These are phyloP conservation scores for Tiliacea aurago DNA, from an alignment of 2,888 invertebrate species.

Conservation along the genomic window DNA sequence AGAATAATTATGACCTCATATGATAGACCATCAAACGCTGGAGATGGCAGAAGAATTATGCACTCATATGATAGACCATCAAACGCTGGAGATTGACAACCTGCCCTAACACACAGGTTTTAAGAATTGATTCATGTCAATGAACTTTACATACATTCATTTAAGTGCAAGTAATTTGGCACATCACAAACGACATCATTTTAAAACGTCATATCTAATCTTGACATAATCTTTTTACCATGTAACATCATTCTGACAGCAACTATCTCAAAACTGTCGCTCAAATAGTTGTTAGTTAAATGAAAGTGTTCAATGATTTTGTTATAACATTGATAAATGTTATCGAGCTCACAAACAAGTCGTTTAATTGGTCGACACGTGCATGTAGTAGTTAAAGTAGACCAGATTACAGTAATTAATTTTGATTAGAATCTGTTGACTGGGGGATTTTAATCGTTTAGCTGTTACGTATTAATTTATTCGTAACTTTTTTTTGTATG, in stretches of 20 bases:
- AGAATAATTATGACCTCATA: not conserved
- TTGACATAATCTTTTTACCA: not conserved
- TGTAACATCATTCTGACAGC: not conserved
- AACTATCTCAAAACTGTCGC: slow-evolving; percentile 11
- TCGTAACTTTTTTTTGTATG: slow-evolving; percentile 1
- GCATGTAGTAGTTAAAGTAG: slow-evolving; percentile 50
- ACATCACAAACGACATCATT: not conserved
- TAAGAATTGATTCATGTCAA: not conserved
- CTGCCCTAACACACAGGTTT: not conserved
- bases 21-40: not conserved
- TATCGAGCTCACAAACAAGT: slow-evolving; percentile 47
- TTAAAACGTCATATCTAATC: not conserved
- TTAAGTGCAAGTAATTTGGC: not conserved
- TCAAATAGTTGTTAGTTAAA: slow-evolving; percentile 6
- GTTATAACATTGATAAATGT: slow-evolving; percentile 53
- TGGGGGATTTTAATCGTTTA: slow-evolving; percentile 32
- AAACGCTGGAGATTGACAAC: not conserved
- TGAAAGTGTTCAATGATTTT: slow-evolving; percentile 36
- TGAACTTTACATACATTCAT: not conserved
- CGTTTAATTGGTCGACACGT: slow-evolving; percentile 55
- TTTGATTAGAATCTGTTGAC: slow-evolving; percentile 56
- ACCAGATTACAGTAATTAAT: slow-evolving; percentile 60
- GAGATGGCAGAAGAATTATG: too few relatives aligned
- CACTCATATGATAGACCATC: not conserved
- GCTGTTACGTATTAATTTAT: slow-evolving; percentile 33